Percentiles rank a stretch among this genome's conserved stretches.
phyloP scores from a whole-genome alignment of 35 echinoderm and acorn worm species.

The Chiridota heheva region DNA sequence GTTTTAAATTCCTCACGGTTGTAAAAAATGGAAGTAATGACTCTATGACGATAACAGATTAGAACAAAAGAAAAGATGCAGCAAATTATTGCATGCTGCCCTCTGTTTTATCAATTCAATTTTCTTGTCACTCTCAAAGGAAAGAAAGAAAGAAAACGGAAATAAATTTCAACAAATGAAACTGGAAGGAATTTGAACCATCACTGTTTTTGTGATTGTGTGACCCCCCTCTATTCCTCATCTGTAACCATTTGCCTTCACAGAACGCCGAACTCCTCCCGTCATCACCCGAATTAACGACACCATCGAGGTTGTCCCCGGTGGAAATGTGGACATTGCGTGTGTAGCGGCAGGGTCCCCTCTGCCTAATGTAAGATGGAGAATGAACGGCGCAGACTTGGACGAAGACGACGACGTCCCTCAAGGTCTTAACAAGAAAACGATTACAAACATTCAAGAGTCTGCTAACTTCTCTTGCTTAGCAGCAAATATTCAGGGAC shows the following conservation, averaged over 20 bases:
- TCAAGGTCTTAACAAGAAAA: conserved; percentile 61
- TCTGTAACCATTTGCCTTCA: not conserved
- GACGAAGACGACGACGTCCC: conserved; percentile 46
- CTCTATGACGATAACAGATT: too few relatives aligned
- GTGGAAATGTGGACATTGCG: conserved; percentile 65
- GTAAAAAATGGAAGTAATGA: too few relatives aligned
- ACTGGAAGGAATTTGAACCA: not conserved
- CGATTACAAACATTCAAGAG: conserved; percentile 57
- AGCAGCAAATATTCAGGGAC: conserved; percentile 56
- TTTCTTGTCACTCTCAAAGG: too few relatives aligned
- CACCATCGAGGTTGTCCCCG: conserved; percentile 79
- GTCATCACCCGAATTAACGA: conserved; percentile 62
- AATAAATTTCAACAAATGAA: too few relatives aligned
- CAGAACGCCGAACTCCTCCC: conserved; percentile 71
- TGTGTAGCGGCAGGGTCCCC: conserved; percentile 90
- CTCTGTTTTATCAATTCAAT: too few relatives aligned
- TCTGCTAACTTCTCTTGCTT: conserved; percentile 81
- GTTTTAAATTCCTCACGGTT: too few relatives aligned
- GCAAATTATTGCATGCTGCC: too few relatives aligned
- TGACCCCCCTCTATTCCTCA: not conserved
- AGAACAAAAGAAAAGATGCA: too few relatives aligned
- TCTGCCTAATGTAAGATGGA: conserved; percentile 84
- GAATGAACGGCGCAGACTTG: conserved; percentile 65
- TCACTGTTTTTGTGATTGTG: not conserved
- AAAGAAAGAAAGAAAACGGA: too few relatives aligned